These are phyloP conservation scores for Sinosuthora webbiana DNA, from an alignment of 2,113 vertebrate species.

Conservation along the genomic window DNA sequence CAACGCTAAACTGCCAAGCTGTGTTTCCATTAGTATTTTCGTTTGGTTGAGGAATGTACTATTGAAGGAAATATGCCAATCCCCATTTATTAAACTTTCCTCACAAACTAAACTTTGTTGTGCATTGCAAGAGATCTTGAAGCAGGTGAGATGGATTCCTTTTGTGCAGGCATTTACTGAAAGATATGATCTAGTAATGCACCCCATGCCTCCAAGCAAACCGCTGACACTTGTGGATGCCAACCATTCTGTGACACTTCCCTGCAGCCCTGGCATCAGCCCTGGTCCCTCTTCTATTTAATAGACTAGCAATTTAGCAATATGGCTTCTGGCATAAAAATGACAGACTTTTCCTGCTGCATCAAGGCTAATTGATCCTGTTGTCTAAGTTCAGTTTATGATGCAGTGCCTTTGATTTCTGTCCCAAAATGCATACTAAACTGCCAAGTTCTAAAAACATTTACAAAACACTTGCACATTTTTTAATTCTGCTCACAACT, in stretches of 20 bases:
- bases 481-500: neutral
- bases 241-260: neutral
- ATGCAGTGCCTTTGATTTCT: neutral
- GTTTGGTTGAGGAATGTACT: neutral
- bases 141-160: neutral
- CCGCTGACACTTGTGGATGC: neutral
- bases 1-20: neutral
- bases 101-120: neutral
- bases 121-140: fast-evolving
- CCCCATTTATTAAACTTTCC: neutral
- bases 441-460: neutral
- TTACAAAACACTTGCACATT: neutral
- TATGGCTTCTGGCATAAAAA: neutral
- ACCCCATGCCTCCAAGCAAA: neutral
- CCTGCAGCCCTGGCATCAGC: neutral
- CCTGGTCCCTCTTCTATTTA: neutral
- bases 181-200: neutral
- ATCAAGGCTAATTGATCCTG: neutral
- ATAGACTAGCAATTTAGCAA: neutral
- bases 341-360: neutral
- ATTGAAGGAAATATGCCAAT: neutral
- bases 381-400: neutral
- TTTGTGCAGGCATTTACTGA: neutral
- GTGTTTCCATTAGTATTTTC: neutral
- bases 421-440: neutral